Evolutionary conservation across 2,888 invertebrate species (phyloP).

Genomic region (Therioaphis trifolii): DNA sequence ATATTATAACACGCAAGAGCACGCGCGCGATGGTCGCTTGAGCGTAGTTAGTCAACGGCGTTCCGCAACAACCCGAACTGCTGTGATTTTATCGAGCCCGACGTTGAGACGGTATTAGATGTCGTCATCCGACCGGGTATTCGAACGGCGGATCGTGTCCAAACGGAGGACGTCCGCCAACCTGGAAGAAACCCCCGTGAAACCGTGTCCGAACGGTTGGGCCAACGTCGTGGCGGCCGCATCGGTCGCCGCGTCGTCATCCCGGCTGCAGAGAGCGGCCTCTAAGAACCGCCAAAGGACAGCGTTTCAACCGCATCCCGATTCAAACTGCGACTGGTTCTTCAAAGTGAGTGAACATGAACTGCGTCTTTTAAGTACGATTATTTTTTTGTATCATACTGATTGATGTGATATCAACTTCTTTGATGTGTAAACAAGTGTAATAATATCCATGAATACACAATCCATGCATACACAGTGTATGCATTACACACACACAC

Average conservation of each 20-base stretch:
- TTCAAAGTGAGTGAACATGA: constrained; percentile 60
- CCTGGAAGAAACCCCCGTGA: constrained; percentile 30
- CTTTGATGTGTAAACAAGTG: too few relatives aligned
- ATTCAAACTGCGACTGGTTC: constrained; percentile 52
- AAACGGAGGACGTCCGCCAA: constrained; percentile 55
- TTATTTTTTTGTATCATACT: too few relatives aligned
- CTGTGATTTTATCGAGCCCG: too few relatives aligned
- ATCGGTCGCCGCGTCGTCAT: background rate
- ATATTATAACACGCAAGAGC: background rate
- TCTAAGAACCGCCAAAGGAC: constrained; percentile 25
- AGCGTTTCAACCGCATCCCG: constrained; percentile 55
- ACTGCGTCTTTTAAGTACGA: too few relatives aligned
- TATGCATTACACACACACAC: too few relatives aligned
- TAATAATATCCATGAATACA: too few relatives aligned
- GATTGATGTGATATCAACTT: too few relatives aligned
- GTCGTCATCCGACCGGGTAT: constrained; percentile 38
- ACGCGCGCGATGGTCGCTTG: background rate
- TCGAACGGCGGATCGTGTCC: constrained; percentile 51
- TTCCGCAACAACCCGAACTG: too few relatives aligned
- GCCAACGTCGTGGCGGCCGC: constrained; percentile 41
- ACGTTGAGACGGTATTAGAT: background rate
- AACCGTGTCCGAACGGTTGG: constrained; percentile 40
- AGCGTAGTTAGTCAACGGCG: constrained; percentile 18
- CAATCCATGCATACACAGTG: too few relatives aligned
- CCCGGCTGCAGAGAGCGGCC: background rate